Evolutionary conservation across 2,888 invertebrate genomes (phyloP).

Genomic region (Lymantria dispar): DNA sequence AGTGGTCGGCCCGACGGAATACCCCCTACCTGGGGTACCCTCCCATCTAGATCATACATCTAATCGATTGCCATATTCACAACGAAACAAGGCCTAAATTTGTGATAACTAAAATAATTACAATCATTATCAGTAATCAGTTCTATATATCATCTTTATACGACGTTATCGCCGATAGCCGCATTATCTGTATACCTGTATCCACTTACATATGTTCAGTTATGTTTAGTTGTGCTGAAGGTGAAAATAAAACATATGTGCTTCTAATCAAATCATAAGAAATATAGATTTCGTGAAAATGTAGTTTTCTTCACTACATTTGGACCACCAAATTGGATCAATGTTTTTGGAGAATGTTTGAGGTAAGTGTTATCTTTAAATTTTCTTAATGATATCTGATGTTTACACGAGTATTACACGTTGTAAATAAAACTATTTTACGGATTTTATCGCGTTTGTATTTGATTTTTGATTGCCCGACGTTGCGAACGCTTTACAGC

Average conservation of each 20-base stretch:
- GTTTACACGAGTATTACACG: too few species aligned
- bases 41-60: too few species aligned
- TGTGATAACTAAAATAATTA: conserved; percentile 37
- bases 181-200: not conserved
- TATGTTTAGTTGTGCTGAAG: conserved; percentile 78
- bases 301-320: conserved; percentile 18
- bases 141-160: not conserved
- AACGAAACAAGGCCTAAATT: not conserved
- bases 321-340: too few species aligned
- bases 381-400: too few species aligned
- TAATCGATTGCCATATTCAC: not conserved
- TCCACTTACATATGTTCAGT: conserved; percentile 64
- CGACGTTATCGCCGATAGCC: not conserved
- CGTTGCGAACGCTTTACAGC: too few species aligned
- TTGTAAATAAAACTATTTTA: too few species aligned
- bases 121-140: not conserved
- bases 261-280: conserved; percentile 68
- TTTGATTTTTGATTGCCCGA: too few species aligned
- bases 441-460: too few species aligned
- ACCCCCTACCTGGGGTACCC: too few species aligned
- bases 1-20: too few species aligned
- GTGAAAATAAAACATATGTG: conserved; percentile 77
- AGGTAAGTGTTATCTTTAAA: not conserved
- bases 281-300: conserved; percentile 78
- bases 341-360: too few species aligned